Base-by-base conservation (phyloP, 53 echinoderm and acorn worm species). In the Antedon mediterranea region DNA sequence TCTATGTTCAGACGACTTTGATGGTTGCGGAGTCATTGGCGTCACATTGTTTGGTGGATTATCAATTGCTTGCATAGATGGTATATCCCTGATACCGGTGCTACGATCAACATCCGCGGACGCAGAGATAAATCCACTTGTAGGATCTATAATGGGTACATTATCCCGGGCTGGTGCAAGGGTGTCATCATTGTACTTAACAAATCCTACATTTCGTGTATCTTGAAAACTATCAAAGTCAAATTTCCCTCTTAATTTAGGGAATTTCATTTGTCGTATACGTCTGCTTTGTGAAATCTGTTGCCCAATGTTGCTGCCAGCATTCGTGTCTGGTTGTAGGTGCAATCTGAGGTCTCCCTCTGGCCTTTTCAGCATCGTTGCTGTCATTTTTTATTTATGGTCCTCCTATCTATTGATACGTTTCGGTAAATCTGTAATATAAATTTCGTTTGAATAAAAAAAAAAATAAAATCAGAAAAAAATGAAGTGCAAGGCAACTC, bases 111-210 rank as follows among this genome's bases (percentile, higher is more conserved):
- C 87, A 77, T 91, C 94, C 0, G 88, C 91, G n/a, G 84, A 91
- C 33, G 82, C 94, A 0, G 91, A 91, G 4, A 94, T 77, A 73
- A 94, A 94, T 4, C 94, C 94, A 18, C 89, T 89, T 6, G 91
- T 91, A 0, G 94, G 91, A 77, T 94, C 94, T 31, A 94, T 91
- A 41, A 89, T 85, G 3, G 94, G 89, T 27, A 86, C 81, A 77
- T 89, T 91, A 82, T 91, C 94, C 34, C 94, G 78, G 3, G 71
- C 72, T 0, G 91, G 94, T 31, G 94, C 94, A 43, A 89, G 83
- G n/a, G 94, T 94, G 78, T 94, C 94, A 43, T 87, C 94, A 73
- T 94, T 82, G 75, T 91, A 94, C 75, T 94, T 94, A n/a, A 91
- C 89, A 77, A 94, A 89, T 28, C 89, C 89, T 33, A 83, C 43